phyloP scores from a whole-genome alignment of 2,113 vertebrate genomes.

The Oxyruncus cristatus region DNA sequence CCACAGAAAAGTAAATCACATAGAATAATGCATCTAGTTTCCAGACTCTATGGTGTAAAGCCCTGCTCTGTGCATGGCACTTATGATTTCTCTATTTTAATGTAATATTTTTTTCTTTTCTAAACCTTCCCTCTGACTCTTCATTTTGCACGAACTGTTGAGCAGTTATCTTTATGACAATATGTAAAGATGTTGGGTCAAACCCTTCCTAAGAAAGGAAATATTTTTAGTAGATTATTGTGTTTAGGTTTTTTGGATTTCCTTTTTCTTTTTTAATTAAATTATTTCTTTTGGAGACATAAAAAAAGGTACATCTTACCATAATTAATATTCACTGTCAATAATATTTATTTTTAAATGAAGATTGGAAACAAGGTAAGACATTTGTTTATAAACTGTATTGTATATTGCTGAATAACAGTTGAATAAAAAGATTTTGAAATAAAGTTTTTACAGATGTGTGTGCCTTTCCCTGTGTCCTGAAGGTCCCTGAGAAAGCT shows the following conservation, averaged over 20 bases:
- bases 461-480: constrained; percentile 15
- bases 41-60: constrained; percentile 70
- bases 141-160: constrained; percentile 82
- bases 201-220: constrained; percentile 76
- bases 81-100: constrained; percentile 69
- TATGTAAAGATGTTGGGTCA: constrained; percentile 71
- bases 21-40: constrained; percentile 78
- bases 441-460: constrained; percentile 74
- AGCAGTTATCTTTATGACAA: constrained; percentile 75
- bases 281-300: constrained; percentile 82
- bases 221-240: constrained; percentile 82
- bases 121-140: constrained; percentile 65
- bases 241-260: constrained; percentile 67
- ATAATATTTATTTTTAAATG: constrained; percentile 98
- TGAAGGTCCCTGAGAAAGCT: not conserved
- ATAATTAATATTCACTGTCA: constrained; percentile 86
- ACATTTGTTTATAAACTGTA: constrained; percentile 89
- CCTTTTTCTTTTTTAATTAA: constrained; percentile 73
- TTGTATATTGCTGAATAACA: constrained; percentile 89
- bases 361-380: constrained; percentile 87
- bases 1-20: constrained; percentile 72
- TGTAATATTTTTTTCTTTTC: constrained; percentile 68
- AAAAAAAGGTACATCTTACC: constrained; percentile 81
- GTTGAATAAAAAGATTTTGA: constrained; percentile 89
- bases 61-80: constrained; percentile 77